These are phyloP conservation scores for Hydractinia echinata DNA, from an alignment of 30 jellyfish, hydroid and myxozoan species.

Conservation along the genomic window DNA sequence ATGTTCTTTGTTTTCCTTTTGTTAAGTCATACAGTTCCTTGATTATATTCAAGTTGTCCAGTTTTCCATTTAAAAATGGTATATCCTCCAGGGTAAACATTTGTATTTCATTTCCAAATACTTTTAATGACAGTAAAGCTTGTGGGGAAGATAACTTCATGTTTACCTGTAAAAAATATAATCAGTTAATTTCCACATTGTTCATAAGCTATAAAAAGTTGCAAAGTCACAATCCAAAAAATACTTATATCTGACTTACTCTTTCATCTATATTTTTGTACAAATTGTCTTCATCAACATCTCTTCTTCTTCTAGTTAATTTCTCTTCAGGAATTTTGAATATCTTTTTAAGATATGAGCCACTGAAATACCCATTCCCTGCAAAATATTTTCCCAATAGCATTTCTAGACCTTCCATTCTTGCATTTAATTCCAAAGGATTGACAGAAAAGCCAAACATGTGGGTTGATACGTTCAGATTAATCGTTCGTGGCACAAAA, in stretches of 20 bases:
- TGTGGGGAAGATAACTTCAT: slow-evolving; percentile 75
- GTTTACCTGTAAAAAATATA: slow-evolving; percentile 52
- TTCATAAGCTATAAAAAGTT: not conserved
- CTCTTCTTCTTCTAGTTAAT: slow-evolving; percentile 25
- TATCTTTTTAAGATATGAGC: slow-evolving; percentile 30
- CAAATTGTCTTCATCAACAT: not conserved
- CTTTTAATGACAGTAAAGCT: slow-evolving; percentile 40
- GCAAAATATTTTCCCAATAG: slow-evolving; percentile 40
- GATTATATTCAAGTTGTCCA: slow-evolving; percentile 56
- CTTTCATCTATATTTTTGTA: slow-evolving; percentile 7
- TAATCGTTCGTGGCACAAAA: slow-evolving; percentile 70
- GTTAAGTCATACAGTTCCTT: slow-evolving; percentile 61
- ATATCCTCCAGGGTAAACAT: slow-evolving; percentile 64
- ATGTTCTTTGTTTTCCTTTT: slow-evolving; percentile 58
- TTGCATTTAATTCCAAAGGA: slow-evolving; percentile 56
- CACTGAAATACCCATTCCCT: slow-evolving; percentile 55
- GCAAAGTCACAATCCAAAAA: not conserved
- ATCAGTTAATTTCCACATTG: not conserved
- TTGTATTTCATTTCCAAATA: slow-evolving; percentile 81
- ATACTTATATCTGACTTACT: slow-evolving; percentile 2
- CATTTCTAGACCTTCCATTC: slow-evolving; percentile 87
- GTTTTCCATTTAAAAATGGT: slow-evolving; percentile 61
- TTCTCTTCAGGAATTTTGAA: slow-evolving; percentile 61
- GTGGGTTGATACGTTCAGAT: slow-evolving; percentile 46
- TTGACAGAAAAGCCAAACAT: slow-evolving; percentile 77